A percentile compares a stretch with the other conserved stretches of the same genome.
phyloP scores from a whole-genome alignment of 2,113 vertebrate genomes.

The Rafetus swinhoei region DNA sequence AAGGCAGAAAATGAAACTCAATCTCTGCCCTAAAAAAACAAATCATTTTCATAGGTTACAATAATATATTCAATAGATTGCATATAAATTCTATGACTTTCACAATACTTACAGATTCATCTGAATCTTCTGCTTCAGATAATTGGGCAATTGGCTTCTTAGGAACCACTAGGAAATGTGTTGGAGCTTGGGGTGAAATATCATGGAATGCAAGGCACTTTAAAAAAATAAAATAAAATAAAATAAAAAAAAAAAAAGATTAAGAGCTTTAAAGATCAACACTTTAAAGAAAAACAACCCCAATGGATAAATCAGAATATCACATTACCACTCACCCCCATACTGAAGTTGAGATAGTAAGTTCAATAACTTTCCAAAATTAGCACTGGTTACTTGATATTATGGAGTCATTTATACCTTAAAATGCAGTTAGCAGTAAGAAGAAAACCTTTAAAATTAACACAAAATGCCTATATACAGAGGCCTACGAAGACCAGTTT shows the following conservation, averaged over 20 bases:
- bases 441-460: neutral
- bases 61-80: neutral
- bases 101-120: constrained; percentile 88
- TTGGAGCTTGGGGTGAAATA: constrained; percentile 93
- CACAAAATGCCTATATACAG: neutral
- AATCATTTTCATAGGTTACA: neutral
- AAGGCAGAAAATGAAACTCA: neutral
- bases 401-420: neutral
- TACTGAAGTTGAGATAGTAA: neutral
- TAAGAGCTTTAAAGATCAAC: neutral
- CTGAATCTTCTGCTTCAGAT: constrained; percentile 87
- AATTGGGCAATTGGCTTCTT: constrained; percentile 90
- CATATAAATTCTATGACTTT: neutral
- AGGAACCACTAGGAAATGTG: constrained; percentile 94
- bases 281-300: neutral
- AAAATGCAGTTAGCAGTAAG: neutral
- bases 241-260: neutral
- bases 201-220: constrained; percentile 96
- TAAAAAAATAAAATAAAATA: no score
- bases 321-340: neutral
- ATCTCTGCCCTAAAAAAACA: neutral
- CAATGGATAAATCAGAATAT: neutral
- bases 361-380: neutral
- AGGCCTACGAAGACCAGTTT: neutral
- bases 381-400: neutral